These are phyloP conservation scores for Argopecten irradians DNA, from an alignment of 1,140 invertebrate genomes.

Conservation along the genomic window DNA sequence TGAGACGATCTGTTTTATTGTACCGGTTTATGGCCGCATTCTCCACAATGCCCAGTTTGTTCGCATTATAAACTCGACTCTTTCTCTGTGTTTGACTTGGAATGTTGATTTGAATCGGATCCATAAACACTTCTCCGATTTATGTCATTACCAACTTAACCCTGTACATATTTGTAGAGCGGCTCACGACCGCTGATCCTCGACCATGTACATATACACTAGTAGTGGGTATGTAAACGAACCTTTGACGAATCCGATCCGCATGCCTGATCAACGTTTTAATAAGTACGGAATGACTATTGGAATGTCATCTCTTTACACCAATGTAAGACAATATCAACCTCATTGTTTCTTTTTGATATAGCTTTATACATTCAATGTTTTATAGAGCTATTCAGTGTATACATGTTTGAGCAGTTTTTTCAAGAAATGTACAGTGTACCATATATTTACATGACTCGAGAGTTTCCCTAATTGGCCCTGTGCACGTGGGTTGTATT, in stretches of 20 bases:
- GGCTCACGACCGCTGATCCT: background rate
- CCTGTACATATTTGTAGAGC: background rate
- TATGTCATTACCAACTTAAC: background rate
- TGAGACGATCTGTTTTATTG: slow-evolving; percentile 7
- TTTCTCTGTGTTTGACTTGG: background rate
- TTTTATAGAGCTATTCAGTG: background rate
- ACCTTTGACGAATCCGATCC: too few species aligned
- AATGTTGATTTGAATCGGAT: background rate
- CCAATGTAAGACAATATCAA: background rate
- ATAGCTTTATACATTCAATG: background rate
- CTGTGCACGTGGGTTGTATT: background rate
- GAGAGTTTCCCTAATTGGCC: background rate
- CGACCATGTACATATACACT: too few species aligned
- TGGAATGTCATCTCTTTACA: background rate
- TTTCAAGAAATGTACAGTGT: background rate
- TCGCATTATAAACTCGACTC: background rate
- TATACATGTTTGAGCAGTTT: background rate
- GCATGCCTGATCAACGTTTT: background rate
- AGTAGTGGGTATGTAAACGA: too few species aligned
- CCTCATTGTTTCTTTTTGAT: background rate
- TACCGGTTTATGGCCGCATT: background rate
- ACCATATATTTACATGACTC: too few species aligned
- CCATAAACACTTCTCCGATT: background rate
- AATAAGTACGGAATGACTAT: background rate
- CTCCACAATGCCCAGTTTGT: background rate